Evolutionary conservation across 2,797 vertebrate genomes (phyloP), one percentile per base, ranked within the genome.

Genomic region (Staurois parvus): DNA sequence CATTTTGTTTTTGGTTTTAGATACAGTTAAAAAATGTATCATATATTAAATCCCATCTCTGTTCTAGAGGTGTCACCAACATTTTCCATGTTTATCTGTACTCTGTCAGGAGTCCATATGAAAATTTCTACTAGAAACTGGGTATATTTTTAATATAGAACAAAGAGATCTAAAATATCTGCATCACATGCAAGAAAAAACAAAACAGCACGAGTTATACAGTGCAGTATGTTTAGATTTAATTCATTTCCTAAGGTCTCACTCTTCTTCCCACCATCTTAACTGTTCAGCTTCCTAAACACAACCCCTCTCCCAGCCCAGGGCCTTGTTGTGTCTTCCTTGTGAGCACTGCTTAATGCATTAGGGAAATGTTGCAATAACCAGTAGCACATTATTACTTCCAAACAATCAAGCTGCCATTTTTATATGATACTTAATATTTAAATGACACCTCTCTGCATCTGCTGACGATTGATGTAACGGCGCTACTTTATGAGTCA

Each of bases 361-460:
- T 93, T 92, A 91, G 90, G 89, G 89, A 93, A 93, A 92, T 90
- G 75, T 91, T 89, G 89, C 87, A 89, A 90, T 92, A 92, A 88
- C 89, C 88, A 88, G 87, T 93, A 91, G 89, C 89, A 93, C 93
- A 96, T 96, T 94, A 95, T 93, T 93, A 92, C 93, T 93, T 95
- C 94, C 95, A 94, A 96, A 95, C 94, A 95, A 95, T 96, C 95
- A 96, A 95, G 94, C 94, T 96, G 96, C 96, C 95, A 96, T 96
- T 96, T 98, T 97, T 96, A 97, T 96, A 95, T 94, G 95, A 93
- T 95, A 96, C 94, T 96, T 97, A 97, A 96, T 96, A 96, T 96
- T 96, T 97, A 96, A 96, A 96, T 96, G 94, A 94, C 95, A 94
- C 94, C 93, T 89, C 91, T 93, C 92, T 95, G 93, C 92, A 94